Base-by-base conservation (phyloP, 2,797 vertebrate species). In the Ispidina lecontei region DNA sequence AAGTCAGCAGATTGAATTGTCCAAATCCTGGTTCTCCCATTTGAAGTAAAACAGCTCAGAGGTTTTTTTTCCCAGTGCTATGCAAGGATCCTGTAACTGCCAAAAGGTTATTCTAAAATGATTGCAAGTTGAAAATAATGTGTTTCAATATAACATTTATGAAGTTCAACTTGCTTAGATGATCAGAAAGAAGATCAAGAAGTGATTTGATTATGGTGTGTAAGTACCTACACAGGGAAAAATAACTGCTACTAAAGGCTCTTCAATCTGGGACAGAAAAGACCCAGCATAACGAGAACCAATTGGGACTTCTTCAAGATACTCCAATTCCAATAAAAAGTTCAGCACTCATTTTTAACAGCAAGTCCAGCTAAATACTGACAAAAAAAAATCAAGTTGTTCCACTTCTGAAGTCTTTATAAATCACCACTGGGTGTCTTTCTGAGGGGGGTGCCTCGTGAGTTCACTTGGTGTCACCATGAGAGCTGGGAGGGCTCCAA, bases 61-160 rank as follows among this genome's bases (percentile, higher is more conserved):
- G 74, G 2, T 51, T 88, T 91, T 62, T 63, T 91, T 63, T 55
- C 43, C 39, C 39, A 43, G 20, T 64, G 39, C 68, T 94, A 64
- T 0, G 2, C 60, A 64, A 72, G 28, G 18, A 59, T 86, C 64
- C 49, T 80, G 4, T 84, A 88, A 90, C 74, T 76, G 83, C 88
- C 2, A 12, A 79, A 41, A 70, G 16, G 56, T 67, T 92, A 75
- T 67, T 81, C 41, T 86, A 41, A 96, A 93, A 82, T 86, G 85
- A 91, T 81, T 91, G 52, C 2, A 0, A 76, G 63, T 52, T 88
- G 64, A 86, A 91, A 92, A 90, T 89, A 87, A 92, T 93, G 63
- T 86, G 59, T 84, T 89, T 77, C 76, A 86, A 81, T 89, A 46
- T 92, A 81, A 86, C 75, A 95, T 91, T 94, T 93, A 81, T 92